A percentile compares a stretch with the other conserved stretches of the same genome.
Conservation (phyloP, 2,113 vertebrate genomes). For the Neodontobutis hainanensis region DNA sequence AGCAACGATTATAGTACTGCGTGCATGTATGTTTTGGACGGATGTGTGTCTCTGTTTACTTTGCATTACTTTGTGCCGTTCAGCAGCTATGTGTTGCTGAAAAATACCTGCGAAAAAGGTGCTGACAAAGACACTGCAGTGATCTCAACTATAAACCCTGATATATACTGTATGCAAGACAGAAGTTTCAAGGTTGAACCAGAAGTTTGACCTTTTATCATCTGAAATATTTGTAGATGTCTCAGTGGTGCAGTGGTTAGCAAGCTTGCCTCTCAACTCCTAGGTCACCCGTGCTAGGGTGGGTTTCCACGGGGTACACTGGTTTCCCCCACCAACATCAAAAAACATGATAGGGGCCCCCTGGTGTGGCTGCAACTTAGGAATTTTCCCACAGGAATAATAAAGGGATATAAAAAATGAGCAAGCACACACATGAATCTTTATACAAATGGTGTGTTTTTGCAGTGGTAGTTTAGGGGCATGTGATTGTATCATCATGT, state of each 20-base stretch:
- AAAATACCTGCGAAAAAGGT: constrained; percentile 16
- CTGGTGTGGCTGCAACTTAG: too few species aligned
- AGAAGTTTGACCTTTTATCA: not conserved
- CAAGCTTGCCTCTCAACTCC: too few species aligned
- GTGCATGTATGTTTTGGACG: constrained; percentile 7
- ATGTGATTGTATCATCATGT: too few species aligned
- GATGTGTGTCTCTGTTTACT: constrained; percentile 7
- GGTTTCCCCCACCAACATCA: constrained; percentile 6
- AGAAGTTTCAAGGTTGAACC: constrained; percentile 12
- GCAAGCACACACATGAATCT: too few species aligned
- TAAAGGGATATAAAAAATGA: too few species aligned
- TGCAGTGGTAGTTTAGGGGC: too few species aligned
- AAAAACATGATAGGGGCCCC: not conserved
- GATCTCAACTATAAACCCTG: not conserved
- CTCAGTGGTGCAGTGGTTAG: not conserved
- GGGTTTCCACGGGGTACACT: constrained; percentile 6
- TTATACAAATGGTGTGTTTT: too few species aligned
- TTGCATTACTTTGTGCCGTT: constrained; percentile 14
- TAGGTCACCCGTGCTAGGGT: too few species aligned
- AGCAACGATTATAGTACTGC: constrained; percentile 27
- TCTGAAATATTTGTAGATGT: not conserved
- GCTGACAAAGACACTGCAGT: constrained; percentile 13
- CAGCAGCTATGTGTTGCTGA: constrained; percentile 16
- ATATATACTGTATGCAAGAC: constrained; percentile 1
- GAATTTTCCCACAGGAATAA: too few species aligned